Percentiles rank a stretch among this genome's conserved stretches.
phyloP scores from a whole-genome alignment of 2,888 invertebrate genomes.

The Latrodectus elegans region DNA sequence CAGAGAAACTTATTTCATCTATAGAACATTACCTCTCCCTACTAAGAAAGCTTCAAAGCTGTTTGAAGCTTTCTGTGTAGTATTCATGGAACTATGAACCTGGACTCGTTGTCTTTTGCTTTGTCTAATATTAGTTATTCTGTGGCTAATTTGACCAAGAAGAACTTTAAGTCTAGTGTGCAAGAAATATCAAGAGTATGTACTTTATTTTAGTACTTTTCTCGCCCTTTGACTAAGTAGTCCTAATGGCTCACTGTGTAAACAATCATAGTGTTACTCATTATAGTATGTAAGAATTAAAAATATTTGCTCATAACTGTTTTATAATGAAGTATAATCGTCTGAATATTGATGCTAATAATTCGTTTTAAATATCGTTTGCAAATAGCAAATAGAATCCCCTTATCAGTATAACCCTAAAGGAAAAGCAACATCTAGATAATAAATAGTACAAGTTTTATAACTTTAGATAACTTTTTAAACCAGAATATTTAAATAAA shows the following conservation, averaged over 20 bases:
- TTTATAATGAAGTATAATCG: no score
- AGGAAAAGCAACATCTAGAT: no score
- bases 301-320: no score
- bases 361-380: no score
- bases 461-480: no score
- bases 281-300: no score
- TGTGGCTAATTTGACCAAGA: constrained; percentile 95
- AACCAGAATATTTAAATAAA: no score
- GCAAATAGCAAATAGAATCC: no score
- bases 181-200: constrained; percentile 92
- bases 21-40: constrained; percentile 55
- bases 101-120: constrained; percentile 98
- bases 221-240: not conserved
- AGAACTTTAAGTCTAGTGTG: constrained; percentile 92
- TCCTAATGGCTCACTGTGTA: not conserved
- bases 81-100: constrained; percentile 97
- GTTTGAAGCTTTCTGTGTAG: constrained; percentile 96
- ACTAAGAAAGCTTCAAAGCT: constrained; percentile 88
- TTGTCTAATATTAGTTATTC: constrained; percentile 99
- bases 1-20: constrained; percentile 43
- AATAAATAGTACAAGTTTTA: no score
- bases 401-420: no score
- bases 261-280: not conserved
- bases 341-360: no score
- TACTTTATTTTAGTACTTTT: constrained; percentile 69